These are phyloP conservation scores for Bubo bubo DNA, from an alignment of 2,113 vertebrate genomes.

Conservation along the genomic window DNA sequence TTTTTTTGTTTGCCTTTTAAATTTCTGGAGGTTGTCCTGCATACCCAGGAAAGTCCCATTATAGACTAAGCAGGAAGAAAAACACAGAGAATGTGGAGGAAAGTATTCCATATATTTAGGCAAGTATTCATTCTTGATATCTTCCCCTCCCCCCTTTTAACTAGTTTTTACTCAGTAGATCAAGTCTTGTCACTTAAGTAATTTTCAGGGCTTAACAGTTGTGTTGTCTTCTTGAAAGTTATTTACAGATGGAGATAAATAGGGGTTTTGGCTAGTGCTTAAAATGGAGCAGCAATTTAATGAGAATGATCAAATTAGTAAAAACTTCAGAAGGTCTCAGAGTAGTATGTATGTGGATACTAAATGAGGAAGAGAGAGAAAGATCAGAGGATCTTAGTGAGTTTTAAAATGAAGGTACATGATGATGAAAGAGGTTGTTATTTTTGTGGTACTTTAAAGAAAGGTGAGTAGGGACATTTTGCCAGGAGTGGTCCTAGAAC, in stretches of 20 bases:
- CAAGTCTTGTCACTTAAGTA: neutral
- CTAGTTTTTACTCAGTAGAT: neutral
- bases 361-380: slow-evolving; percentile 2
- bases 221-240: neutral
- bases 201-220: neutral
- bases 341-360: neutral
- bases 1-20: neutral
- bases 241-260: neutral
- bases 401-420: neutral
- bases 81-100: neutral
- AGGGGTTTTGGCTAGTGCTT: neutral
- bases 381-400: neutral
- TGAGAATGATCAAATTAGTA: neutral
- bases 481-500: neutral
- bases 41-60: neutral
- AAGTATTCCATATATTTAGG: neutral
- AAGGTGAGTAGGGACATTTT: neutral
- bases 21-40: neutral
- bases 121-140: neutral
- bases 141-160: neutral
- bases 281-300: neutral
- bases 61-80: neutral
- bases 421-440: neutral
- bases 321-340: neutral
- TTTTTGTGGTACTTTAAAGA: neutral